phyloP scores from a whole-genome alignment of 2,113 vertebrate species.

The Toxotes jaculatrix region DNA sequence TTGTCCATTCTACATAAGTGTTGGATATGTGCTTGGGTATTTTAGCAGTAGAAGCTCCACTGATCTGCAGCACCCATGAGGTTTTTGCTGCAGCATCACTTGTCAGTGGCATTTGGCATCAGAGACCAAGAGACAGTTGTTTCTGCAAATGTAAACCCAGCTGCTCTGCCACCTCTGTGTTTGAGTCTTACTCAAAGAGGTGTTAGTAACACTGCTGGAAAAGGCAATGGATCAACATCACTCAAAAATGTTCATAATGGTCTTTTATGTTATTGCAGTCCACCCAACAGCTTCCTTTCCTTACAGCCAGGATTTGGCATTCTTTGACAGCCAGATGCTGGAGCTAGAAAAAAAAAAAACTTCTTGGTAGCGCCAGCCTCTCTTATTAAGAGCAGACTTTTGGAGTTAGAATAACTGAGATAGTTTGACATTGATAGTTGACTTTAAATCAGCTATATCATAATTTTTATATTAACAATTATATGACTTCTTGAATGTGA shows the following conservation, averaged over 20 bases:
- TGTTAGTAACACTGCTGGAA: conserved; percentile 37
- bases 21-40: conserved; percentile 8
- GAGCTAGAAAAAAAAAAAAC: conserved; percentile 42
- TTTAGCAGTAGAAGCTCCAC: conserved; percentile 1
- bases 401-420: neutral
- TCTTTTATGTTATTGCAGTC: conserved; percentile 72
- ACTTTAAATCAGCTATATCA: neutral
- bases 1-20: neutral
- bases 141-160: conserved; percentile 46
- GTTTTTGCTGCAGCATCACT: conserved; percentile 52
- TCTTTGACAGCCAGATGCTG: conserved; percentile 70
- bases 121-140: conserved; percentile 6
- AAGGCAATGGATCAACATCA: conserved; percentile 66
- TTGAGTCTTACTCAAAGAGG: conserved; percentile 27
- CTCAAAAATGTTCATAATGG: conserved; percentile 65
- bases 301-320: conserved; percentile 47
- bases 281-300: conserved; percentile 57
- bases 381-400: conserved; percentile 30
- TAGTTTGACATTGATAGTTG: conserved; percentile 2
- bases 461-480: neutral
- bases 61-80: conserved; percentile 40
- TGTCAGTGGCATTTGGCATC: conserved; percentile 29
- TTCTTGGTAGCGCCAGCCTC: conserved; percentile 37
- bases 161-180: conserved; percentile 44
- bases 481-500: neutral